Conservation (phyloP, 2,113 vertebrate species). For the Actenoides lindsayi region DNA sequence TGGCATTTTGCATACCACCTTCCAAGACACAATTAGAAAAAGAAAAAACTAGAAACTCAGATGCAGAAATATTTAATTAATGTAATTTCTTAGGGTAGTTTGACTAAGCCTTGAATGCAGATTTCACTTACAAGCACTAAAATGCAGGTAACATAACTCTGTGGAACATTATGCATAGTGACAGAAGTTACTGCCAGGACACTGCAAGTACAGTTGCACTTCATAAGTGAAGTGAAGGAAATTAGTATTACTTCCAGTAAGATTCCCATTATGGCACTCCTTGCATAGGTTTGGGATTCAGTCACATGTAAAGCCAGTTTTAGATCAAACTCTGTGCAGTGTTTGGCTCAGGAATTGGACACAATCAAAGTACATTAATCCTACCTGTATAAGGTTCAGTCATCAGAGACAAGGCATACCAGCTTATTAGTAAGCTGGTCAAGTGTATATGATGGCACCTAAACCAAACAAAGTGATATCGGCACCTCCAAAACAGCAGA, state of each 20-base stretch:
- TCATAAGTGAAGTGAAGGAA: neutral
- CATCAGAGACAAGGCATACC: neutral
- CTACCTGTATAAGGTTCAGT: fast-evolving
- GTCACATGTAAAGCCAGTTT: neutral
- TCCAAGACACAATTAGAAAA: neutral
- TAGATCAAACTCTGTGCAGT: neutral
- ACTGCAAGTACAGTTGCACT: neutral
- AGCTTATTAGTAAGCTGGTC: neutral
- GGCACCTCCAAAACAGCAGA: neutral
- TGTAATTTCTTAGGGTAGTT: neutral
- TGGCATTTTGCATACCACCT: neutral
- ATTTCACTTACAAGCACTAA: neutral
- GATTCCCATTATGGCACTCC: neutral
- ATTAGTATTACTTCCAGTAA: neutral
- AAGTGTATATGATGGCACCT: neutral
- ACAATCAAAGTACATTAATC: neutral
- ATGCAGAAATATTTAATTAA: neutral
- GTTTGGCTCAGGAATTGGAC: neutral
- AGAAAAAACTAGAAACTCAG: neutral
- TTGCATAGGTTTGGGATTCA: neutral
- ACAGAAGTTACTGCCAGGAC: neutral
- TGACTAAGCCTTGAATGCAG: neutral
- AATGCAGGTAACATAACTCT: neutral
- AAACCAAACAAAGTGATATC: neutral
- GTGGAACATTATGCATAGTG: neutral